Percentiles rank a stretch among this genome's conserved stretches.
Conservation (phyloP, 1,140 invertebrate genomes). For the Thalassaphorura encarpata region DNA sequence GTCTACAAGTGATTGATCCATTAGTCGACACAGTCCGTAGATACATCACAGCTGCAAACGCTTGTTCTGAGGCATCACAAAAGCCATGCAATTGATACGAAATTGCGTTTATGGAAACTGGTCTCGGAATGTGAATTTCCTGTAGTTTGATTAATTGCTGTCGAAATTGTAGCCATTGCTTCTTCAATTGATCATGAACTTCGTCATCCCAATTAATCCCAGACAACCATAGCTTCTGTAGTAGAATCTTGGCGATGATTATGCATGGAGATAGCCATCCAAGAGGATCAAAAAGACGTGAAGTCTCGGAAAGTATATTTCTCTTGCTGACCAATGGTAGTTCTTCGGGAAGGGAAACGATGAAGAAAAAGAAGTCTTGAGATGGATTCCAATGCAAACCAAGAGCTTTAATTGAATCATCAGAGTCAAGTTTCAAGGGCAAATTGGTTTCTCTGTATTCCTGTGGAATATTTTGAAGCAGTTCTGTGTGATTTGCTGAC, state of each 20-base stretch:
- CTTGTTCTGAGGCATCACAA: conserved; percentile 11
- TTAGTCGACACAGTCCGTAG: neutral
- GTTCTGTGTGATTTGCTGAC: neutral
- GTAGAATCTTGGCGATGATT: conserved; percentile 33
- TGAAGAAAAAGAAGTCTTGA: conserved; percentile 19
- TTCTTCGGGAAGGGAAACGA: conserved; percentile 30
- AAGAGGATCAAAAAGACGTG: conserved; percentile 20
- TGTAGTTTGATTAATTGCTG: conserved; percentile 12
- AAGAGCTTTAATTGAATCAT: neutral
- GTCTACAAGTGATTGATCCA: neutral
- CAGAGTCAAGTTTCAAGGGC: neutral
- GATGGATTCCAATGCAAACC: neutral
- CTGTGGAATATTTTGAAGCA: neutral
- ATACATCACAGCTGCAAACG: conserved; percentile 4
- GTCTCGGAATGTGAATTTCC: neutral
- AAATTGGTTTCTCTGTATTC: no score
- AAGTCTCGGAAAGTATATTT: conserved; percentile 11
- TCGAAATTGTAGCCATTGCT: conserved; percentile 25
- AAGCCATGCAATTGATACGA: conserved; percentile 6
- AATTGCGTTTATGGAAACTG: neutral
- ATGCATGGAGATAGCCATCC: conserved; percentile 24
- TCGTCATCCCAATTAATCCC: conserved; percentile 36
- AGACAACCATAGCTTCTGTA: conserved; percentile 35
- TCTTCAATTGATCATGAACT: conserved; percentile 27
- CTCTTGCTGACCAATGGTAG: conserved; percentile 29